Evolutionary conservation across 2,113 vertebrate species (phyloP).

Genomic region (Chaenogobius annularis): DNA sequence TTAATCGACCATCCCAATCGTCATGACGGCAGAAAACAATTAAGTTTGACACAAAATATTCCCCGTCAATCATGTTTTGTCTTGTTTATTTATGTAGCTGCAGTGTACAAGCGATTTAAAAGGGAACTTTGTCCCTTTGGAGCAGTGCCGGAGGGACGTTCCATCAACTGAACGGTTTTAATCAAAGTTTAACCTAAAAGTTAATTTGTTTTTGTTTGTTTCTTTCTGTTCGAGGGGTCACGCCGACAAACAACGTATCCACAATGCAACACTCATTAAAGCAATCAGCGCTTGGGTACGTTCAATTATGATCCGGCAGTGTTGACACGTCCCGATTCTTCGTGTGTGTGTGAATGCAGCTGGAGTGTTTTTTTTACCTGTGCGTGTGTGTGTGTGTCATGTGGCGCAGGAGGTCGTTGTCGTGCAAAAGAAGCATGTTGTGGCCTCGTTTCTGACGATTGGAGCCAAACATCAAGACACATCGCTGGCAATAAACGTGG

Average conservation of each 20-base stretch:
- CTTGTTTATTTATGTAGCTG: constrained; percentile 7
- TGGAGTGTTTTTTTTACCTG: constrained; percentile 23
- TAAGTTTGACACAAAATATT: background rate
- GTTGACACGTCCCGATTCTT: constrained; percentile 31
- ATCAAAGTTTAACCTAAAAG: constrained; percentile 56
- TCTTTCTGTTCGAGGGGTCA: constrained; percentile 33
- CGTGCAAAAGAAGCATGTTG: background rate
- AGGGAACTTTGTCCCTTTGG: constrained; percentile 10
- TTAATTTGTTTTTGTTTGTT: constrained; percentile 63
- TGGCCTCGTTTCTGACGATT: background rate
- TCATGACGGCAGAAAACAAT: constrained; percentile 15
- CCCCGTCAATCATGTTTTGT: constrained; percentile 7
- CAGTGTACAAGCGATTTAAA: constrained; percentile 3
- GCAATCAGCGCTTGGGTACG: constrained; percentile 60
- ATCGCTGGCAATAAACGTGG: too few relatives aligned
- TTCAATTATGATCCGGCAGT: constrained; percentile 53
- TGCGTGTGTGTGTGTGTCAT: constrained; percentile 28
- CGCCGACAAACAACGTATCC: constrained; percentile 39
- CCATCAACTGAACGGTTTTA: constrained; percentile 40
- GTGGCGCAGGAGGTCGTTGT: too few relatives aligned
- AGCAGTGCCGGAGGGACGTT: constrained; percentile 30
- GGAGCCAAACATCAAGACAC: too few relatives aligned
- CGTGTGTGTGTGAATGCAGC: constrained; percentile 23
- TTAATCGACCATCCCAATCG: constrained; percentile 1
- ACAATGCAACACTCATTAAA: constrained; percentile 56